A percentile compares a stretch with the other conserved stretches of the same genome.
phyloP scores from a whole-genome alignment of 2,888 invertebrate species.

The Apeira syringaria region DNA sequence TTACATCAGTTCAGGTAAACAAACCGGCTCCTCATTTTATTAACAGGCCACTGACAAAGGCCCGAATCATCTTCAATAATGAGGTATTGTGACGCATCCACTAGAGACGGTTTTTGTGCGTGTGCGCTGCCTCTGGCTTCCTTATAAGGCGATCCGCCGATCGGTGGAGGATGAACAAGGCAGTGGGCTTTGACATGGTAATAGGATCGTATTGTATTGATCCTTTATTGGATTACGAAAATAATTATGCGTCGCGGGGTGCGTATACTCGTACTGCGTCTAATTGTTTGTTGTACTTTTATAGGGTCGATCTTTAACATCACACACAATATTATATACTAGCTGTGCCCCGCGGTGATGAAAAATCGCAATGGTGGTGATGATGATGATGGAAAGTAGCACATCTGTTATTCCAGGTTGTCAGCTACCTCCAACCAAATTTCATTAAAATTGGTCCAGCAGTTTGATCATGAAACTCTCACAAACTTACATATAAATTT shows the following conservation, averaged over 20 bases:
- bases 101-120: constrained; percentile 26
- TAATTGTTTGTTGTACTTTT: too few relatives aligned
- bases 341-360: too few relatives aligned
- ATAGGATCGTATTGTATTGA: constrained; percentile 17
- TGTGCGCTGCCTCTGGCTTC: constrained; percentile 11
- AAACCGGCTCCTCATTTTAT: constrained; percentile 3
- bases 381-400: too few relatives aligned
- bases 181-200: constrained; percentile 19
- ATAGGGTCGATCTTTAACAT: too few relatives aligned
- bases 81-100: constrained; percentile 27
- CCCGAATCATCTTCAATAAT: constrained; percentile 28
- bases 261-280: background rate
- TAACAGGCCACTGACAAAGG: constrained; percentile 18
- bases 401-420: too few relatives aligned
- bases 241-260: background rate
- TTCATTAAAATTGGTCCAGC: too few relatives aligned
- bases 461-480: too few relatives aligned
- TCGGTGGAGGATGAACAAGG: constrained; percentile 15
- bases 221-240: constrained; percentile 17
- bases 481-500: too few relatives aligned
- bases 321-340: too few relatives aligned
- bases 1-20: background rate
- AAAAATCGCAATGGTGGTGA: too few relatives aligned
- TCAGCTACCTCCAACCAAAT: too few relatives aligned
- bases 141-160: constrained; percentile 12